Base-by-base conservation (phyloP, 2,113 vertebrate species). In the Ptilonorhynchus violaceus region DNA sequence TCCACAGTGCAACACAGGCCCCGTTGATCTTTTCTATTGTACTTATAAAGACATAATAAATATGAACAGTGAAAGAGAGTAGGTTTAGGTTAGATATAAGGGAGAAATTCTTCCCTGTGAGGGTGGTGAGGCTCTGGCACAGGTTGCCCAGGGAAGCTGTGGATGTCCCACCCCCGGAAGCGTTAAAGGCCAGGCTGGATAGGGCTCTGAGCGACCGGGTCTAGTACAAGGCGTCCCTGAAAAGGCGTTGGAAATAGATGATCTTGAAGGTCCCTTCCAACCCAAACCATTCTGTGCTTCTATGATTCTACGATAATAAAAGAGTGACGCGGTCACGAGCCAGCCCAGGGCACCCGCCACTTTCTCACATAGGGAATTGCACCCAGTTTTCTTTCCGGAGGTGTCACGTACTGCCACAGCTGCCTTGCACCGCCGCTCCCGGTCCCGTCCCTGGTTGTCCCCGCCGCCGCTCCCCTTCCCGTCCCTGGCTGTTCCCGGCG, bases 111-210 rank as follows among this genome's bases (percentile, higher is more conserved):
- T n/a, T 62, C 17, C 16, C 47, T 21, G 19, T 8, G 53, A 31
- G 39, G 8, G 11, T 15, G 59, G 14, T 22, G 39, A 35, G n/a
- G 10, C 41, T 0, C 30, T 15, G 56, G 44, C 37, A 28, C 68
- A 33, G 37, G 35, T 0, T 50, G 37, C 7, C 19, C 46, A 23
- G 10, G 17, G 60, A 8, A 30, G 0, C 0, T n/a, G 60, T 3
- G 60, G 28, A 0, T n/a, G 46, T 9, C 23, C 11, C 23, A 14
- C 30, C 15, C 37, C 28, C 7, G 46, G 30, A 2, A 41, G 39
- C 0, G 70, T 1, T 3, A 47, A 10, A 27, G n/a, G n/a, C 46
- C 50, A 4, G 67, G 14, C 0, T 25, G 53, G 78, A 62, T 0
- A 11, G 24, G n/a, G 69, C 33, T 60, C 4, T 7, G 53, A 75